These are phyloP conservation scores for Rhadinocentrus ornatus DNA, from an alignment of 2,797 vertebrate species.

Conservation along the genomic window DNA sequence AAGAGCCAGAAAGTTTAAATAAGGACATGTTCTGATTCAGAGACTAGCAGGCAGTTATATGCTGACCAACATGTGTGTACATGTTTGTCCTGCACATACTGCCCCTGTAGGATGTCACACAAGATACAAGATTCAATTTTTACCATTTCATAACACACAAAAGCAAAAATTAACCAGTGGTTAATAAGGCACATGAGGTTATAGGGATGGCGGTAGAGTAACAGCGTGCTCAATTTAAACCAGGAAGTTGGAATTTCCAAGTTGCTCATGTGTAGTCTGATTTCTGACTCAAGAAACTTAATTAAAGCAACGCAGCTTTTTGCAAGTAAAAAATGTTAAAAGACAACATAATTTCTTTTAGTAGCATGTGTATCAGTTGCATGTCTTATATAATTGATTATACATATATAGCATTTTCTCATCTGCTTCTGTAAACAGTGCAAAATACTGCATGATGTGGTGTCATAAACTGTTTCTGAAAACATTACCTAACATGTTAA, in stretches of 20 bases:
- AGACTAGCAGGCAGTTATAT: neutral
- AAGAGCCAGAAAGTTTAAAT: neutral
- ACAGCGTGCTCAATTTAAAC: too few relatives aligned
- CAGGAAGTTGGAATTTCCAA: too few relatives aligned
- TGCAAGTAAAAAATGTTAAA: too few relatives aligned
- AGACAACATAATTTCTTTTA: too few relatives aligned
- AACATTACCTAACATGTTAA: neutral
- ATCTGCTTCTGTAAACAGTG: neutral
- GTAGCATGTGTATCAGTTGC: too few relatives aligned
- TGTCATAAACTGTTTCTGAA: neutral
- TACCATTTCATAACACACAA: neutral
- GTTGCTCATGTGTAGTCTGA: too few relatives aligned
- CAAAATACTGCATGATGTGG: neutral
- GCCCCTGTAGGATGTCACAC: neutral
- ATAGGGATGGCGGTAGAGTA: too few relatives aligned
- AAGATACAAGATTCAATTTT: neutral
- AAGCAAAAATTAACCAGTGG: too few relatives aligned
- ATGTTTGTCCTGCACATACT: neutral
- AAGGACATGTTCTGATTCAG: neutral
- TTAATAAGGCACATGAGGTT: too few relatives aligned
- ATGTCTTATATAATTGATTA: neutral
- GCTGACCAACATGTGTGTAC: neutral
- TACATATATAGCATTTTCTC: neutral
- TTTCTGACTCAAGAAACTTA: too few relatives aligned
- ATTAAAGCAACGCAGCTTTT: too few relatives aligned